Base-by-base conservation (phyloP, 1,140 invertebrate species). In the Saccostrea glomerata region DNA sequence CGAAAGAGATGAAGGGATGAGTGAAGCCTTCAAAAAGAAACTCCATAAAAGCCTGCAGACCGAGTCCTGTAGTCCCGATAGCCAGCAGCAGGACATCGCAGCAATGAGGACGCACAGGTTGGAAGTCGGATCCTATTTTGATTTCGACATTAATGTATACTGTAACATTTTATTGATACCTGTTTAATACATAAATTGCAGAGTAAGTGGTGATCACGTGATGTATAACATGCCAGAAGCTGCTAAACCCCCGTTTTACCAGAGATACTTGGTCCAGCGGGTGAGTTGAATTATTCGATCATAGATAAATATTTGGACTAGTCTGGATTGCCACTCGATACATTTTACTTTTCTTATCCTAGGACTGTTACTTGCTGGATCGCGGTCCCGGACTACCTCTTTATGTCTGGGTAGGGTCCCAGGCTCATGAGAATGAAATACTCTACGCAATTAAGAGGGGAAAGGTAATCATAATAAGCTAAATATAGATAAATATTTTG, bases 171-270 rank as follows among this genome's bases (percentile, higher is more conserved):
- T 13, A 40, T 86, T 63, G 40, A 77, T 23, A n/a, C 30, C 15
- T 55, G 6, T 84, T 89, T 9, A 47, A 86, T 58, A 55, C 25
- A 70, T 82, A 20, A 87, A 23, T 85, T 58, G n/a, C 70, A 92
- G 91, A 82, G 87, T 92, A 15, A 90, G 86, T 47, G 92, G 90
- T 25, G 86, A 90, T 17, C 63, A 89, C 55, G 91, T 91, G 47
- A 84, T 92, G 87, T 92, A 91, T 88, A 91, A 92, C 86, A 92
- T 92, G 92, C 91, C 91, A 23, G 88, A 91, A 73, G 91, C 89
- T 36, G 86, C 91, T 25, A 89, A 60, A 40, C 40, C 36, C 23
- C 92, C 90, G n/a, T 85, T 92, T n/a, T 83, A 91, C 30, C 91
- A 92, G 30, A 89, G 89, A 58, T 92, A 90, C 87, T 89, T 92